Evolutionary conservation across 2,113 vertebrate genomes (phyloP), one percentile per base, ranked within the genome.

Genomic region (Ammodytes marinus): DNA sequence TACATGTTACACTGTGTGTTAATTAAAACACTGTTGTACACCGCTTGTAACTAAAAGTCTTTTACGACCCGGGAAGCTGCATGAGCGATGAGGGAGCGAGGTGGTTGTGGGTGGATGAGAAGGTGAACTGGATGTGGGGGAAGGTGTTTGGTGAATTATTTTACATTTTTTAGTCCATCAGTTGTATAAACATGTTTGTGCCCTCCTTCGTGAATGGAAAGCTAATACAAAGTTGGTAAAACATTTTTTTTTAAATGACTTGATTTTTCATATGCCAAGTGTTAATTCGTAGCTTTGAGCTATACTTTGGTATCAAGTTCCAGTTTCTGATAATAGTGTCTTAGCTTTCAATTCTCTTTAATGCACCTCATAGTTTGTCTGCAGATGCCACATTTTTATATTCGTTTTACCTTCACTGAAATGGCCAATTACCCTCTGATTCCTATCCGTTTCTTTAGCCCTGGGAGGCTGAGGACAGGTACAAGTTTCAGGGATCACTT

Each of bases 381-480:
- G 35, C 37, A 74, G 65, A 79, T 71, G 43, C 50, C 82, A 19
- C 19, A 19, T 76, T 71, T 60, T 77, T 84, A 67, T 37, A 37
- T 54, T 39, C 50, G 46, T 5, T 83, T 84, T 75, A 27, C 47
- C 61, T 69, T 45, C 45, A 49, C 17, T 60, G 65, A 78, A 85
- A 87, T 69, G 43, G 59, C 27, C 80, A 85, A 84, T 82, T 82
- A 80, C 72, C 63, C 35, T 61, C 19, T 76, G 59, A 73, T 68
- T 59, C 35, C 19, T 66, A 69, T 82, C 45, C 37, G 37, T 69
- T 74, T 55, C 27, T 27, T 58, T 64, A 19, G 72, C 78, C 69
- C 35, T 27, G 46, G 69, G 57, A 80, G 46, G 55, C 42, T 14
- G 81, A 75, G 64, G 72, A 63, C 69, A 79, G 47, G 43, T 49